Evolutionary conservation across 2,888 invertebrate species (phyloP).

Genomic region (Caenorhabditis zanzibari): DNA sequence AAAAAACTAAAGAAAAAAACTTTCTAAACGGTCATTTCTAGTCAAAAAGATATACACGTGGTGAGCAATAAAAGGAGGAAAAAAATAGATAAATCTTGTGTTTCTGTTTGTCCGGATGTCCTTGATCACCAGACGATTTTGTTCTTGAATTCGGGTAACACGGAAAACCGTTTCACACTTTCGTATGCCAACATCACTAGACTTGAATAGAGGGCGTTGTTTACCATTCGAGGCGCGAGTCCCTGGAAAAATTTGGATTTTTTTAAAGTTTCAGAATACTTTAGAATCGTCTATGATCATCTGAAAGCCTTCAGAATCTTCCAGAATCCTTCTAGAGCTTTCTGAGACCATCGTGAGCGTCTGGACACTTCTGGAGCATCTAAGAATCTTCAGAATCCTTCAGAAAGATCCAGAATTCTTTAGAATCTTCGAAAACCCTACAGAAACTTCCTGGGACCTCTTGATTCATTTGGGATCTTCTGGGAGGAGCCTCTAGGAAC

Average conservation of each 20-base stretch:
- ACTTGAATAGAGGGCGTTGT: slow-evolving; percentile 79
- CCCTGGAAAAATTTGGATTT: slow-evolving; percentile 68
- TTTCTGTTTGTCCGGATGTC: background rate
- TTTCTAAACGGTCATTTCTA: background rate
- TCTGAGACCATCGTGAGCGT: too few species aligned
- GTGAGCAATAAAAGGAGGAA: slow-evolving; percentile 35
- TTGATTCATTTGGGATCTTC: too few species aligned
- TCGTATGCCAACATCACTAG: slow-evolving; percentile 81
- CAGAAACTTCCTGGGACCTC: too few species aligned
- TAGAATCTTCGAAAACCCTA: too few species aligned
- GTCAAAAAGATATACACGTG: slow-evolving; percentile 29
- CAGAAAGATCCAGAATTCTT: too few species aligned
- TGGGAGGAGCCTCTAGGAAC: too few species aligned
- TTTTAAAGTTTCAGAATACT: background rate
- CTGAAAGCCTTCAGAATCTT: too few species aligned
- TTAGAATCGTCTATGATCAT: background rate
- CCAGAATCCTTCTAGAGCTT: too few species aligned
- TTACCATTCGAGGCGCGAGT: slow-evolving; percentile 79
- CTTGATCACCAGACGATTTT: slow-evolving; percentile 78
- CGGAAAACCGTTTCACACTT: slow-evolving; percentile 78
- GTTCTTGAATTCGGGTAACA: slow-evolving; percentile 77
- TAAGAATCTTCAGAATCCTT: too few species aligned
- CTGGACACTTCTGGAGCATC: too few species aligned
- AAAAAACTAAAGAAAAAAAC: background rate
- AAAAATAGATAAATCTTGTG: background rate